A percentile compares a stretch with the other conserved stretches of the same genome.
phyloP scores from a whole-genome alignment of 2,888 invertebrate species.

The Lydus trimaculatus region DNA sequence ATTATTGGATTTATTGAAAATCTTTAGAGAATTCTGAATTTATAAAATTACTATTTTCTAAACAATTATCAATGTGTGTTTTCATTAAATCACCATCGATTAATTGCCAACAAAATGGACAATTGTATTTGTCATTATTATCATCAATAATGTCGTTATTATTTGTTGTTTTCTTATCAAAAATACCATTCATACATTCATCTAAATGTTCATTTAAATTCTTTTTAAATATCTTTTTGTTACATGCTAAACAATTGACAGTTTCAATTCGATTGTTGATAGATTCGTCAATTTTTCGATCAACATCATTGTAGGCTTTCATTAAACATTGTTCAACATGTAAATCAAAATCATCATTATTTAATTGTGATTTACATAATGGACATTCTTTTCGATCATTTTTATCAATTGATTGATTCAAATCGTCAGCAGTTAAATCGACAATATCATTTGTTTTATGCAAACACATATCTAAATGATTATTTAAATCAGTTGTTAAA shows the following conservation, averaged over 20 bases:
- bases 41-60: constrained; percentile 35
- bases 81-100: constrained; percentile 66
- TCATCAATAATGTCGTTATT: constrained; percentile 48
- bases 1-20: not conserved
- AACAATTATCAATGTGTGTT: constrained; percentile 66
- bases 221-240: constrained; percentile 48
- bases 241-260: constrained; percentile 59
- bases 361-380: constrained; percentile 60
- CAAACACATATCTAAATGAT: constrained; percentile 24
- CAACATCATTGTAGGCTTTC: constrained; percentile 61
- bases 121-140: constrained; percentile 61
- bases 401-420: constrained; percentile 14
- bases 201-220: constrained; percentile 59
- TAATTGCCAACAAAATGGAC: constrained; percentile 69
- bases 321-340: constrained; percentile 63
- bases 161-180: constrained; percentile 49
- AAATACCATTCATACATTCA: constrained; percentile 57
- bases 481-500: constrained; percentile 14
- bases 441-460: constrained; percentile 12
- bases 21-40: constrained; percentile 7
- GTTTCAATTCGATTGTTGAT: constrained; percentile 24
- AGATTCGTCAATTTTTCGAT: constrained; percentile 45
- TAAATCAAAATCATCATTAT: constrained; percentile 51
- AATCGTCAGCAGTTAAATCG: constrained; percentile 21
- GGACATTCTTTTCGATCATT: constrained; percentile 58